Evolutionary conservation across 2,888 invertebrate genomes (phyloP).

Genomic region (Congeria kusceri): DNA sequence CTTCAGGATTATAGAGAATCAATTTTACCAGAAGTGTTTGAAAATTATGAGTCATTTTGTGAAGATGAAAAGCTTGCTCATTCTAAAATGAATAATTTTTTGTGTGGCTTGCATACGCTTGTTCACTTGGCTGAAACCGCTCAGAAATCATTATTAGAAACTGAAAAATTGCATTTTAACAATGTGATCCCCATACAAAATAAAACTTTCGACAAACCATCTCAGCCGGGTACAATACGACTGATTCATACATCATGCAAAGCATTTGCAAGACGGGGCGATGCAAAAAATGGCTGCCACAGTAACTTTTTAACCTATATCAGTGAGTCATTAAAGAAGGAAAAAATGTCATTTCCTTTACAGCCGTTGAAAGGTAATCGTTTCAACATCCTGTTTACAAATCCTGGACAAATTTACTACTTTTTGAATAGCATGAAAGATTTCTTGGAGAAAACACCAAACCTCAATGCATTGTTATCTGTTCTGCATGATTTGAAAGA

Average conservation of each 20-base stretch:
- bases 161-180: conserved; percentile 17
- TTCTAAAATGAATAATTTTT: conserved; percentile 6
- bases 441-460: conserved; percentile 18
- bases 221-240: conserved; percentile 13
- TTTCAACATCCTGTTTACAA: conserved; percentile 50
- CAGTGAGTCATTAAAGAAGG: conserved; percentile 32
- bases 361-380: conserved; percentile 37
- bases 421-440: conserved; percentile 32
- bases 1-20: neutral
- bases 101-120: conserved; percentile 20
- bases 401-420: conserved; percentile 50
- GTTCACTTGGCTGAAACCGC: conserved; percentile 13
- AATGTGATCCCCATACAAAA: conserved; percentile 1
- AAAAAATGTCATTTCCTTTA: conserved; percentile 31
- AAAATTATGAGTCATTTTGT: neutral
- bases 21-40: neutral
- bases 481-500: conserved; percentile 14
- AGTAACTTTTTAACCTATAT: conserved; percentile 44
- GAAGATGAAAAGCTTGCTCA: neutral
- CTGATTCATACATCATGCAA: conserved; percentile 14
- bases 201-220: conserved; percentile 6
- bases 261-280: conserved; percentile 24
- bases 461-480: neutral
- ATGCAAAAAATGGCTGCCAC: too few relatives aligned
- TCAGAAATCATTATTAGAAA: conserved; percentile 1